Evolutionary conservation across 2,113 vertebrate genomes (phyloP), one percentile per base, ranked within the genome.

Genomic region (Salvelinus sp.): DNA sequence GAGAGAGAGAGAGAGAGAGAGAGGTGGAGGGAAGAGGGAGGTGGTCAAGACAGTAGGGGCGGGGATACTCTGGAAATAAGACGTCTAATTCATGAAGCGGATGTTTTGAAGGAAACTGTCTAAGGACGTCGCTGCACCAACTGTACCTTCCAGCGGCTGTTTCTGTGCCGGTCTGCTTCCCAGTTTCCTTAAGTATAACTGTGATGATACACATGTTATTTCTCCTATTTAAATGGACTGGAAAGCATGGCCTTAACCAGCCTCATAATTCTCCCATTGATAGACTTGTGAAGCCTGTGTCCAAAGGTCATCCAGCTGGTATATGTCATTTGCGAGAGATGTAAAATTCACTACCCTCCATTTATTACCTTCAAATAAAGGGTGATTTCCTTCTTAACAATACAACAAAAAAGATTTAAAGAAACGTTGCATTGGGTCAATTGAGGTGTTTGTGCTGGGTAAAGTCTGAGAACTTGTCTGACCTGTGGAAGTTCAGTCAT

Each of bases 41-140:
- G 48, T 63, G 30, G 48, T 23, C 25, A 60, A 33, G 47, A 54
- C 5, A 70, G 50, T 18, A 23, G 12, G 28, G 70, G 33, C 7
- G 74, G 57, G 81, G 64, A 78, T 54, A 33, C 82, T 82, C 30
- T 44, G 87, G 82, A 90, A 93, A 93, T 92, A 92, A 93, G 87
- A 91, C 86, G 82, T 88, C 87, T 87, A 82, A 92, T 93, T 94
- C 92, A 91, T 91, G 77, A 73, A 90, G 88, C 91, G 93, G 93
- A 95, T 95, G 93, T 95, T 94, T 94, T 94, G 83, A 88, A 91
- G 93, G 93, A 95, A 94, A 91, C 86, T 83, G 79, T 74, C 88
- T 81, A 86, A 92, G 90, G 90, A 93, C 85, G 87, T 87, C 90
- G 78, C 91, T 77, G 82, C 82, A 78, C 80, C 75, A 44, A 80